Conservation (phyloP, 2,113 vertebrate species). For the Loxodonta africana region DNA sequence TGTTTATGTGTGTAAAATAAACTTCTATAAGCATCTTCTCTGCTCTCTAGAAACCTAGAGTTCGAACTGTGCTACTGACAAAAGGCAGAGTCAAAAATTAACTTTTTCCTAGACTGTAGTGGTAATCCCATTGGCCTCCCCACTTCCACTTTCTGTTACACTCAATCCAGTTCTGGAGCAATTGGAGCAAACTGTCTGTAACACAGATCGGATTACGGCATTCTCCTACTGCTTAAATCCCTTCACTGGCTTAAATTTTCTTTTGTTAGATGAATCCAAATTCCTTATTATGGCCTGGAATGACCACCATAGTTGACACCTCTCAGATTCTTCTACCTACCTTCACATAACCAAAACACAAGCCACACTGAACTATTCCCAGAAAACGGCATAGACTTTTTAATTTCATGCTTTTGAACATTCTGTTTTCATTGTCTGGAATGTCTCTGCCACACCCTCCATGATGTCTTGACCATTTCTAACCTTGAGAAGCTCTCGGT, state of each 20-base stretch:
- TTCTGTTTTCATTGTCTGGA: background rate
- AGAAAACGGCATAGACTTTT: background rate
- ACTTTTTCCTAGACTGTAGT: background rate
- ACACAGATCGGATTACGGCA: background rate
- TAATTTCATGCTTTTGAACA: slow-evolving; percentile 5
- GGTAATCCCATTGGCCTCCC: background rate
- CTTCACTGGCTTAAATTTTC: background rate
- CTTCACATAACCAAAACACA: slow-evolving; percentile 34
- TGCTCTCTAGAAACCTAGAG: background rate
- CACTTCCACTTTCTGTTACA: background rate
- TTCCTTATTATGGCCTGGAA: background rate
- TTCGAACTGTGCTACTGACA: background rate
- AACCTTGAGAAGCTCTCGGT: background rate
- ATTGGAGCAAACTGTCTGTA: background rate
- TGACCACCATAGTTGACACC: background rate
- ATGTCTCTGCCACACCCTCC: background rate
- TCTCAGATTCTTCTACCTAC: background rate
- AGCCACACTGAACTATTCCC: slow-evolving; percentile 22
- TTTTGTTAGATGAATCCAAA: background rate
- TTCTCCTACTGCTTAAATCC: background rate
- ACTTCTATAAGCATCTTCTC: background rate
- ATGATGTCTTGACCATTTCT: background rate
- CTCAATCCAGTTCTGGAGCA: background rate
- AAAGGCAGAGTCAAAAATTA: background rate
- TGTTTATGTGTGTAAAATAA: background rate